phyloP scores from a whole-genome alignment of 2,113 vertebrate species.

The Fregetta grallaria region DNA sequence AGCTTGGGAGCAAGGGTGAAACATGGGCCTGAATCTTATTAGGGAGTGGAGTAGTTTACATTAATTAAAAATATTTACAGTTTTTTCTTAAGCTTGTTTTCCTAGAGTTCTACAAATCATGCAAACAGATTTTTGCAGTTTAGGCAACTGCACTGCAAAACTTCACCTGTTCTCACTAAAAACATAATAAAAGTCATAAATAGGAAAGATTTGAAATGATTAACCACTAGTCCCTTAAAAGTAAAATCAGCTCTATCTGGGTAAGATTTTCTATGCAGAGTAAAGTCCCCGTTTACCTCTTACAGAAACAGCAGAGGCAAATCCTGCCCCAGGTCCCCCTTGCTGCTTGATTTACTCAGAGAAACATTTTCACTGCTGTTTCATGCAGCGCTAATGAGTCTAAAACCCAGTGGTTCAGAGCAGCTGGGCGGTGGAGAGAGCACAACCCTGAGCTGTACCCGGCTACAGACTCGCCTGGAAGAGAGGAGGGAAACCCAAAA shows the following conservation, averaged over 20 bases:
- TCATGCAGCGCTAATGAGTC: neutral
- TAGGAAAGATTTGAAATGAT: neutral
- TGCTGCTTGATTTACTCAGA: neutral
- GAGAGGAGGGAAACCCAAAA: neutral
- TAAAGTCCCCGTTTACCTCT: neutral
- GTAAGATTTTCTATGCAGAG: neutral
- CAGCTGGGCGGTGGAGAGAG: accelerated
- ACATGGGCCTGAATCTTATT: neutral
- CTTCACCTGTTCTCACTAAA: neutral
- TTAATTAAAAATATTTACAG: slow-evolving; percentile 25
- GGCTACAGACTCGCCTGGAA: accelerated
- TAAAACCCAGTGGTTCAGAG: neutral
- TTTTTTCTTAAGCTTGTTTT: slow-evolving; percentile 26
- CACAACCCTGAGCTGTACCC: neutral
- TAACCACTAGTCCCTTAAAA: neutral
- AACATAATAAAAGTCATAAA: neutral
- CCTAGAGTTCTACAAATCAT: neutral
- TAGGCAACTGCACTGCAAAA: neutral
- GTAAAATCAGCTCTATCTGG: neutral
- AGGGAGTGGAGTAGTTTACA: neutral
- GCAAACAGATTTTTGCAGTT: neutral
- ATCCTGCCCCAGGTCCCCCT: neutral
- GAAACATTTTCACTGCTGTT: neutral
- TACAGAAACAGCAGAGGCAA: neutral
- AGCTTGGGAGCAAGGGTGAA: neutral